Evolutionary conservation across 2,113 vertebrate species (phyloP).

Genomic region (Progne subis): DNA sequence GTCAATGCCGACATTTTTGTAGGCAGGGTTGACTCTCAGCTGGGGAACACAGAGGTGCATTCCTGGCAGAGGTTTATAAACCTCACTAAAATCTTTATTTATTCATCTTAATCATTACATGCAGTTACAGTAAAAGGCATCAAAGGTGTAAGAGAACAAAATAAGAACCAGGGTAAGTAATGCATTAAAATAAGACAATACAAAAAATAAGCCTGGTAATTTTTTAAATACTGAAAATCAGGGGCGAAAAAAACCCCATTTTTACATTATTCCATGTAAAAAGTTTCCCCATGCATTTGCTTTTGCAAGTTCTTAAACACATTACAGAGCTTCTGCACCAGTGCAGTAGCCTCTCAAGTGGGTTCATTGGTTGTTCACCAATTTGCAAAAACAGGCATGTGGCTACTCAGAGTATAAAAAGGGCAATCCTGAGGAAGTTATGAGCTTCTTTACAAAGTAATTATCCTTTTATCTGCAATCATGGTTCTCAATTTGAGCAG

Average conservation of each 20-base stretch:
- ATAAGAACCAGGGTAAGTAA: neutral
- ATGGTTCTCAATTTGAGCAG: neutral
- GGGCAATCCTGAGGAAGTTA: neutral
- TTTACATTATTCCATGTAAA: neutral
- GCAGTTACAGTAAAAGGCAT: neutral
- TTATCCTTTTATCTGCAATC: neutral
- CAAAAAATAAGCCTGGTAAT: neutral
- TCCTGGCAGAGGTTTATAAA: neutral
- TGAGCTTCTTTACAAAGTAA: neutral
- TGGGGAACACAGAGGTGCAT: neutral
- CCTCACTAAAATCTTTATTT: neutral
- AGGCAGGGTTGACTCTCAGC: neutral
- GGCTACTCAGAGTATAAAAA: neutral
- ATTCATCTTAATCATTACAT: neutral
- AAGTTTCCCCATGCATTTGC: neutral
- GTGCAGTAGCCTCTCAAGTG: neutral
- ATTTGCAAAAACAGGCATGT: neutral
- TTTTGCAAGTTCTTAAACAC: neutral
- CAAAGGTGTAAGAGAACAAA: neutral
- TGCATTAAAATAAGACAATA: neutral
- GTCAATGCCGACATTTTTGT: neutral
- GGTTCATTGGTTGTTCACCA: neutral
- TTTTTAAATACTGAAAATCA: neutral
- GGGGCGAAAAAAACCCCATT: neutral
- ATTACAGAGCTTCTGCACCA: neutral